Base-by-base conservation (phyloP, 2,797 vertebrate genomes). In the Sciurus carolinensis region DNA sequence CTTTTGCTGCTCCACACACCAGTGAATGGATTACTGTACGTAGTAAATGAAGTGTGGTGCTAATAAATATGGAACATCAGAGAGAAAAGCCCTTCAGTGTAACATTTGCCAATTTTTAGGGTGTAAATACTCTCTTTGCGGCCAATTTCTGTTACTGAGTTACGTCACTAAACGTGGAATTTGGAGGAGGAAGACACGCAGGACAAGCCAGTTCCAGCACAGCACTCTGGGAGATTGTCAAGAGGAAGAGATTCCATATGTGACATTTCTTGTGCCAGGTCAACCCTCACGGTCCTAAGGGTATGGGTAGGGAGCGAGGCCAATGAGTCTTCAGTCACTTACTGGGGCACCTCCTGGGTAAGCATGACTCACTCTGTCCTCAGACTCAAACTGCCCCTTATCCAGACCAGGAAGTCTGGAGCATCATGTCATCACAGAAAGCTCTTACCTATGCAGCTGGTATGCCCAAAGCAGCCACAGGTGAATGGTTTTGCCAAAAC, bases 101-200 rank as follows among this genome's bases (percentile, higher is more conserved):
- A 59, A 33, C 85, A 22, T 7, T 36, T 85, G 76, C 36, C 52
- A 50, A 42, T 72, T 36, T 91, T 64, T 50, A 69, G 42, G 47
- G 17, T 62, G 3, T 52, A 84, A 93, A 88, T 39, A 92, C 52
- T 54, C 47, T 88, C 64, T 79, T 28, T 26, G 0, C 30, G 33
- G 64, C 59, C 86, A 83, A 36, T n/a, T 87, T 84, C 66, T 81
- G 15, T 73, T 88, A 82, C 50, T n/a, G 91, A 42, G 36, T 77
- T 87, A 92, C 15, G 87, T 59, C 59, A 52, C 18, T 42, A n/a
- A 77, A 71, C 57, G 20, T 0, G 22, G 10, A 85, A 20, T 15
- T 44, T 57, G 36, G n/a, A 90, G 72, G 22, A 96, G 54, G 76
- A 1, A 75, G 12, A 36, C 50, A 86, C 1, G 52, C 3, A 39